Base-by-base conservation (phyloP, 2,113 vertebrate genomes). In the Scortum barcoo region DNA sequence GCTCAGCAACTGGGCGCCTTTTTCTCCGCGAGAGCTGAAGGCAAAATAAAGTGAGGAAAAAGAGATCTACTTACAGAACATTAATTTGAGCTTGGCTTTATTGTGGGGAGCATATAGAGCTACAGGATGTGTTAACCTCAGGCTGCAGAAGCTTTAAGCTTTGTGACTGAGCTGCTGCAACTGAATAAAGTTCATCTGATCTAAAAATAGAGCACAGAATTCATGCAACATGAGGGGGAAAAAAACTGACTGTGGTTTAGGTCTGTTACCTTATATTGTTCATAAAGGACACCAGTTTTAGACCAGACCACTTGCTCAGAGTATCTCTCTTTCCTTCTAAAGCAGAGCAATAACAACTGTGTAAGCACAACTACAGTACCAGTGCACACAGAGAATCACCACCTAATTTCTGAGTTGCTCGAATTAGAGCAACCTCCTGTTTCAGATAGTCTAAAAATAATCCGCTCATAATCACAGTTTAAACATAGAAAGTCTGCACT, bases 381-480 rank as follows among this genome's bases (percentile, higher is more conserved):
- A 56, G 16, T 14, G n/a, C 36, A 71, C 6, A 58, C 44, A 62
- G 67, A 86, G 54, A 74, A 65, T 57, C 78, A 62, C 46, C 68
- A 67, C 78, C 73, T 90, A 89, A 87, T 91, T 86, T 85, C 84
- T 30, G 60, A 60, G 68, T 68, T 40, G 42, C 76, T 38, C 62
- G 81, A 86, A 80, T 88, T 85, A 86, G 71, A 88, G 83, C 86
- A 83, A 76, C 80, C 80, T 83, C 78, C 68, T 78, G 77, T 86
- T 76, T 82, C 62, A 78, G 72, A 86, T 3, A 22, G 81, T 56
- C 89, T 83, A 90, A 92, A 91, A 91, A 91, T 88, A 92, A 75
- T 72, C 53, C 0, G 36, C 42, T 60, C 28, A 56, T 80, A 86
- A 88, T 85, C 81, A 78, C 61, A 76, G 68, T 76, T 83, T 57